A percentile compares a stretch with the other conserved stretches of the same genome.
Evolutionary conservation across 2,888 invertebrate genomes (phyloP).

Genomic region (Oasisia sp.): DNA sequence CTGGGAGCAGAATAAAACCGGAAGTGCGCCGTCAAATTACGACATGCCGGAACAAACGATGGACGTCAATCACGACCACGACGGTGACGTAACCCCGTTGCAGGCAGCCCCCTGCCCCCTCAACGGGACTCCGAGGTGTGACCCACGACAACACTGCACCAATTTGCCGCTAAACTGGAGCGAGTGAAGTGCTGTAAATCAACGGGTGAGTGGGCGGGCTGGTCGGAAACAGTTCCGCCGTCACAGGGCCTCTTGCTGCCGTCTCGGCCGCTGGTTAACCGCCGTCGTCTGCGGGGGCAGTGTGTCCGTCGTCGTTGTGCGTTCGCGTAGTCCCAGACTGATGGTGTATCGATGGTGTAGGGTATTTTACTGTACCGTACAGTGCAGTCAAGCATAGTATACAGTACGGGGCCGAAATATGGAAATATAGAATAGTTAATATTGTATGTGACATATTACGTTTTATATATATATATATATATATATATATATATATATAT

Average conservation of each 20-base stretch:
- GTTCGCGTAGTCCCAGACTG: background rate
- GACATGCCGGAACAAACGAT: background rate
- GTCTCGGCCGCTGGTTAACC: background rate
- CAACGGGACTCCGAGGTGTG: background rate
- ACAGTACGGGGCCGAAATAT: background rate
- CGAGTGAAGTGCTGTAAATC: background rate
- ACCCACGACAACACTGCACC: background rate
- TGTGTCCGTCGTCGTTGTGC: background rate
- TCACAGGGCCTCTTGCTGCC: background rate
- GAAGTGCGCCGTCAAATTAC: background rate
- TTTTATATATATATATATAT: too few species aligned
- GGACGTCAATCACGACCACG: background rate
- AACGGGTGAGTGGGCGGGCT: background rate
- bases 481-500: too few species aligned
- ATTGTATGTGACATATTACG: background rate
- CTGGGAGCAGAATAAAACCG: background rate
- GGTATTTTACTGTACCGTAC: background rate
- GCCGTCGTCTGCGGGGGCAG: background rate
- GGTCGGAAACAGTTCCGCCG: background rate
- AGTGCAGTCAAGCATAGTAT: background rate
- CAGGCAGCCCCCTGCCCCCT: background rate
- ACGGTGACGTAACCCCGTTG: constrained; percentile 5
- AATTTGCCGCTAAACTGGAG: constrained; percentile 6
- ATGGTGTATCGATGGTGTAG: background rate
- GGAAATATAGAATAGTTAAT: background rate